Evolutionary conservation across 2,113 vertebrate species (phyloP), one percentile per base, ranked within the genome.

Genomic region (Platycercus adscitus): DNA sequence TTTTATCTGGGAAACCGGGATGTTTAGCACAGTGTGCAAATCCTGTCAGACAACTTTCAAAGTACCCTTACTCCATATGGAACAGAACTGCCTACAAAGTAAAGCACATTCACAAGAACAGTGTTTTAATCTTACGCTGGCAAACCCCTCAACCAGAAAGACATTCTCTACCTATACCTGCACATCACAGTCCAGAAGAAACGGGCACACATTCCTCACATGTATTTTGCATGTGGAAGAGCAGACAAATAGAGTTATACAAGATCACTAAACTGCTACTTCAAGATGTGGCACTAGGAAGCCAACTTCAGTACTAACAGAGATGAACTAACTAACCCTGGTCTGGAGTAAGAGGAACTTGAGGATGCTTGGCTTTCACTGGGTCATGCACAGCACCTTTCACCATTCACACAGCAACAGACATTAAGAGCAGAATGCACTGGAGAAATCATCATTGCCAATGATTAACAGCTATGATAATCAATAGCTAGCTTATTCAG

Each of bases 181-280:
- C 6, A 58, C 29, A 72, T 63, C n/a, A 69, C 19, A 46, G 15
- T 4, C n/a, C 44, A 84, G 56, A 29, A 70, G 37, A 53, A 91
- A 73, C 5, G 4, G 53, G 66, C 70, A 55, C 0, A 0, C 17
- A 37, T 35, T 28, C 43, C n/a, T 31, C n/a, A 11, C 0, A 0
- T 7, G 52, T 4, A 29, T 58, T 76, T 76, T 69, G 25, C 85
- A 80, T 2, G 9, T 10, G 8, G 37, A 78, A 53, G 35, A 93
- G 56, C 5, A 65, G 37, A 46, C 19, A 65, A 60, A 76, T 39
- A 49, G 4, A 83, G 19, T 46, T 10, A 70, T 1, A 61, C 4
- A 47, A 78, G 20, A 49, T 14, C 3, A 2, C 43, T 75, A 2
- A 85, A 78, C 2, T 39, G 50, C 41, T 43, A 26, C n/a, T 43